These are phyloP conservation scores for Tamias sibiricus DNA, from an alignment of 2,113 vertebrate species.

Conservation along the genomic window DNA sequence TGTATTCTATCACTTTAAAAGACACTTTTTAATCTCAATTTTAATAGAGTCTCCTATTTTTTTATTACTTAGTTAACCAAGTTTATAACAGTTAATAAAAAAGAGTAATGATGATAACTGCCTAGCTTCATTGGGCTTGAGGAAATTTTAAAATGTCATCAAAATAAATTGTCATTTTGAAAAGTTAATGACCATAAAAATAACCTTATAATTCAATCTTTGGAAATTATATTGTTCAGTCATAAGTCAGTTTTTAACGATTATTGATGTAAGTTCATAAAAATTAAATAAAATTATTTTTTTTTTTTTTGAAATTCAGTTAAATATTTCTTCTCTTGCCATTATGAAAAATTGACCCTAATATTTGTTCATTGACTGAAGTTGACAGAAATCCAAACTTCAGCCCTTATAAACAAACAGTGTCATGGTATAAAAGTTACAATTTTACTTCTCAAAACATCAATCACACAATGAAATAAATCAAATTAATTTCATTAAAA, in stretches of 20 bases:
- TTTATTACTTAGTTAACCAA: neutral
- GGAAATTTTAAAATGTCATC: neutral
- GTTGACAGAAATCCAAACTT: too few species aligned
- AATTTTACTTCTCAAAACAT: neutral
- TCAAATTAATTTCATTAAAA: neutral
- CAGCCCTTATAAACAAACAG: neutral
- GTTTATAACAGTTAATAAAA: neutral
- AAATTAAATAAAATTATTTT: neutral
- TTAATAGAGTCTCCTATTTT: neutral
- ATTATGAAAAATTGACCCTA: neutral
- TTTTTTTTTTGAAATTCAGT: neutral
- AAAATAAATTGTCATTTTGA: neutral
- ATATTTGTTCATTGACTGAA: too few species aligned
- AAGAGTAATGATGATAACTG: neutral
- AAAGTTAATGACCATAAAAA: neutral
- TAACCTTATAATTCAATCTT: neutral
- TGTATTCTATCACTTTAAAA: neutral
- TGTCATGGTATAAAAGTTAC: neutral
- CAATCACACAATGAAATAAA: neutral
- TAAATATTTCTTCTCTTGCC: neutral
- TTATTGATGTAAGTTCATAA: neutral
- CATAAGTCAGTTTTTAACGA: neutral
- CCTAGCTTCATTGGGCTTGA: neutral
- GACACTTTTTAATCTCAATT: neutral
- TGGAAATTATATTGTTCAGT: neutral